These are phyloP conservation scores for Caenorhabditis imperialis DNA, from an alignment of 2,888 invertebrate species.

Conservation along the genomic window DNA sequence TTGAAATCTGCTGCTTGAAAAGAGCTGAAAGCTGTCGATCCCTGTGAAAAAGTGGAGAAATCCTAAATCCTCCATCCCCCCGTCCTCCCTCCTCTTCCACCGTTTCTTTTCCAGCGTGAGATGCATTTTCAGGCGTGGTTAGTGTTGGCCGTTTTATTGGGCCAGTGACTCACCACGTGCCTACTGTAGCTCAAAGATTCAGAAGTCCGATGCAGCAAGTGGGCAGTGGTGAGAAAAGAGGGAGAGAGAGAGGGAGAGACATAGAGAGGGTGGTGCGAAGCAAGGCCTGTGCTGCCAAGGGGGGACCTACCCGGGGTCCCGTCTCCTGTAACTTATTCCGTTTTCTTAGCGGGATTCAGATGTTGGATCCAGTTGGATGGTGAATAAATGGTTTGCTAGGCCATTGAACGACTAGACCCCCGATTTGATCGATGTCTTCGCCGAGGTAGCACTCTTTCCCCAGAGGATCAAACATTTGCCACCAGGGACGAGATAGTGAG, in stretches of 20 bases:
- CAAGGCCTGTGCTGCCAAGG: slow-evolving; percentile 11
- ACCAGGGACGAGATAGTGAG: slow-evolving; percentile 9
- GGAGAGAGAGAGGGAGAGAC: neutral
- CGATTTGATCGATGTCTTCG: slow-evolving; percentile 47
- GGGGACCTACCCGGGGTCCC: slow-evolving; percentile 30
- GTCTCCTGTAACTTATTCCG: slow-evolving; percentile 16
- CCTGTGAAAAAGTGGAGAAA: no score
- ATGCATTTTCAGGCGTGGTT: slow-evolving; percentile 8
- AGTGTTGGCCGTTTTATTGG: slow-evolving; percentile 11
- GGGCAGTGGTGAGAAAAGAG: slow-evolving; percentile 16
- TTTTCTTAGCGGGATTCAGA: slow-evolving; percentile 24
- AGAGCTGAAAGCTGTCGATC: no score
- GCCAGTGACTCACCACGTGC: slow-evolving; percentile 34
- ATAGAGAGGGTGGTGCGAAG: slow-evolving; percentile 15
- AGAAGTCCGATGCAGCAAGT: slow-evolving; percentile 39
- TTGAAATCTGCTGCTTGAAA: no score
- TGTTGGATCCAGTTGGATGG: slow-evolving; percentile 23
- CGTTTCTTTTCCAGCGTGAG: slow-evolving; percentile 2
- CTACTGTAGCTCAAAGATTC: slow-evolving; percentile 47
- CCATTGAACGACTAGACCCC: slow-evolving; percentile 37
- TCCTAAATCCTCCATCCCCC: neutral
- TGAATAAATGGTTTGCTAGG: slow-evolving; percentile 38
- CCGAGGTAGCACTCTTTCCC: slow-evolving; percentile 7
- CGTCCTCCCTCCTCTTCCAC: neutral
- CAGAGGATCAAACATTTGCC: slow-evolving; percentile 19